Evolutionary conservation across 2,113 vertebrate species (phyloP), one percentile per base, ranked within the genome.

Genomic region (Crotalus horridus): DNA sequence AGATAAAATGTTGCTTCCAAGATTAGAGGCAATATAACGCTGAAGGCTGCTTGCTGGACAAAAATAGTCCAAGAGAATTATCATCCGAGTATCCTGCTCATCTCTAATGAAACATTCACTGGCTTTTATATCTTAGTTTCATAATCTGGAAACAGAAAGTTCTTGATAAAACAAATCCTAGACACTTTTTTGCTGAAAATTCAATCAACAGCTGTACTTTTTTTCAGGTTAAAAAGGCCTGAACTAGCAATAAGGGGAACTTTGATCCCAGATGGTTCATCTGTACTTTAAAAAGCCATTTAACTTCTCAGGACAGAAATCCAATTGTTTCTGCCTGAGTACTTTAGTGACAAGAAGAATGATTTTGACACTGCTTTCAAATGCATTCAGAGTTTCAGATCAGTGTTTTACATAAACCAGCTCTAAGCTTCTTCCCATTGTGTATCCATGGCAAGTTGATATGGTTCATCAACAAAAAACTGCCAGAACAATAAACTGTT

Each of bases 341-440:
- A 51, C 48, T 51, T 51, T 51, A 64, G 43, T 91, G 91, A 92
- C 55, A 88, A 88, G 89, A n/a, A 51, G 58, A 91, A 2, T 93
- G 13, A 12, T 54, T 90, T 86, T 95, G 88, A 87, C 48, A 17
- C 24, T 87, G 29, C 81, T 94, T 94, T 95, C 87, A 90, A 95
- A 95, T 54, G 15, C 69, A 61, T 90, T 69, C 92, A 86, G 24
- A 92, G 94, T 8, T 1, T 0, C 61, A 88, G 20, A 96, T 89
- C 43, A 89, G 58, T 51, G 13, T 8, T 92, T 96, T 87, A 90
- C 93, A 85, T 91, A 53, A 90, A 58, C 46, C 91, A 90, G 24
- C 93, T 91, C n/a, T 74, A 89, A 94, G 46, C 92, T 95, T 48
- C 59, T 95, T 74, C 92, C 85, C 89, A 11, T 91, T 93, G 3